These are phyloP conservation scores for Amphiura filiformis DNA, from an alignment of 35 echinoderm and acorn worm genomes.

Conservation along the genomic window DNA sequence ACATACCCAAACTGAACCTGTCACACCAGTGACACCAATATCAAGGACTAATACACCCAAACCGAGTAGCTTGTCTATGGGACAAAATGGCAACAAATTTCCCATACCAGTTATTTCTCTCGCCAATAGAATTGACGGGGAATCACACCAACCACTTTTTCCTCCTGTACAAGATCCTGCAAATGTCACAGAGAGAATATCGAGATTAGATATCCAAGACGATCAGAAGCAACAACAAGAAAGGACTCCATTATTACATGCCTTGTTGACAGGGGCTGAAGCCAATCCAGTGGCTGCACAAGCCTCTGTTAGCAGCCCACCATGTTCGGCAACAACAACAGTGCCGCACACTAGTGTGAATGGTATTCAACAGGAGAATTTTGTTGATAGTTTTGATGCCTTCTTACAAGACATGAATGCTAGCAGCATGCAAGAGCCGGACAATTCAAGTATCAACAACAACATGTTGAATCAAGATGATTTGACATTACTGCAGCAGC, in stretches of 20 bases:
- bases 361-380: conserved; percentile 29
- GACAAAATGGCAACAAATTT: not conserved
- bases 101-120: not conserved
- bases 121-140: not conserved
- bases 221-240: not conserved
- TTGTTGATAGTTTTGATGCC: conserved; percentile 41
- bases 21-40: not conserved
- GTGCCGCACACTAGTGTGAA: conserved; percentile 1
- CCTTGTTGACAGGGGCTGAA: conserved; percentile 62
- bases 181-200: conserved; percentile 90
- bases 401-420: conserved; percentile 25
- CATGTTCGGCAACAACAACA: conserved; percentile 15
- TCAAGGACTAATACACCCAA: not conserved
- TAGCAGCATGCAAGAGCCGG: not conserved
- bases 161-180: not conserved
- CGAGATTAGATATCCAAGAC: conserved; percentile 92
- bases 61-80: not conserved
- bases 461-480: conserved; percentile 72
- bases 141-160: not conserved
- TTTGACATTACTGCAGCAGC: conserved; percentile 61
- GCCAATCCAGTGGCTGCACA: conserved; percentile 24
- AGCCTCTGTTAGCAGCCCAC: conserved; percentile 7
- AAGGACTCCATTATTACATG: conserved; percentile 63
- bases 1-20: not conserved
- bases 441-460: conserved; percentile 53